A percentile compares a stretch with the other conserved stretches of the same genome.
These are phyloP conservation scores for Entelurus aequoreus DNA, from an alignment of 2,113 vertebrate species.

Conservation along the genomic window DNA sequence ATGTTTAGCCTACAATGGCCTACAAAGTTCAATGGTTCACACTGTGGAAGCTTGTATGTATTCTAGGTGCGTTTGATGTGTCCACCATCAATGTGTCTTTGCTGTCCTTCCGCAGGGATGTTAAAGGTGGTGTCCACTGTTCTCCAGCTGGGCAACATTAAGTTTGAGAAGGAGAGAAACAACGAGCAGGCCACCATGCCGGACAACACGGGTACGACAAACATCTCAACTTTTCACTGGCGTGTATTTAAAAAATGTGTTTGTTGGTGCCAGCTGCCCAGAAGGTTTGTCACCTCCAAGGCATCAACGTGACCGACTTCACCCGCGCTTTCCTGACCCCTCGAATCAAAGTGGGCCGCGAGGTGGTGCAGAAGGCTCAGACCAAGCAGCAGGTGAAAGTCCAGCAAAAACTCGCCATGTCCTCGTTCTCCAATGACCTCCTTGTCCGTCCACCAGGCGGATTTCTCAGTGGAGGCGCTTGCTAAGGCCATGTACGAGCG, in stretches of 20 bases:
- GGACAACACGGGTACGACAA: constrained; percentile 82
- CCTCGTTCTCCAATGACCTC: not conserved
- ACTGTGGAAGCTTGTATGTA: not conserved
- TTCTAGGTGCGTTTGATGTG: too few relatives aligned
- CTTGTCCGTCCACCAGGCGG: constrained; percentile 70
- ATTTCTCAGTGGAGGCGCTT: constrained; percentile 89
- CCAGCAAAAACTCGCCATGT: not conserved
- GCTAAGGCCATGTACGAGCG: constrained; percentile 94
- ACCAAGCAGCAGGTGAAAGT: constrained; percentile 89
- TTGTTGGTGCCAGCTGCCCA: constrained; percentile 78
- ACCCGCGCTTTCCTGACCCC: constrained; percentile 88
- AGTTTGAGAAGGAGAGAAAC: constrained; percentile 94
- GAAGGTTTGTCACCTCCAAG: constrained; percentile 93
- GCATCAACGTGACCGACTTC: constrained; percentile 93
- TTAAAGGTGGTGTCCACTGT: constrained; percentile 89
- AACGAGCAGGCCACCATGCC: constrained; percentile 95
- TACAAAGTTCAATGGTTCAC: too few relatives aligned
- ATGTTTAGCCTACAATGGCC: too few relatives aligned
- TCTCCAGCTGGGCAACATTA: constrained; percentile 89
- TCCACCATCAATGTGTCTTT: not conserved
- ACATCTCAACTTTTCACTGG: not conserved
- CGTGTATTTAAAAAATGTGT: too few relatives aligned
- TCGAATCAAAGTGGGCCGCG: constrained; percentile 91
- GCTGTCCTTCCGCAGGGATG: constrained; percentile 71
- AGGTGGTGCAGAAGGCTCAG: constrained; percentile 95